phyloP scores from a whole-genome alignment of 2,888 invertebrate species.

The Reticulitermes lucifugus region DNA sequence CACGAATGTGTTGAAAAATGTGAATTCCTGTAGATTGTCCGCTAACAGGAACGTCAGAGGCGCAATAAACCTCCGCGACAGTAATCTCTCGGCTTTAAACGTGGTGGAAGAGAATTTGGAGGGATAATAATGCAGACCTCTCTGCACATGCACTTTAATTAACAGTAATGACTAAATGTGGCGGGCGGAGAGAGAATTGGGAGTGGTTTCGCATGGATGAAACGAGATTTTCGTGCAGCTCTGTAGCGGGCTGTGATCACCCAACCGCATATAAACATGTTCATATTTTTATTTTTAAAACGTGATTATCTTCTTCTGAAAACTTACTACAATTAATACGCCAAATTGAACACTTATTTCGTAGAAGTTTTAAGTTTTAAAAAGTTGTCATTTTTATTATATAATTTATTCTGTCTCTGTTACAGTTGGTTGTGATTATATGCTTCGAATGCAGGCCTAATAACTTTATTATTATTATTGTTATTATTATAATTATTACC shows the following conservation, averaged over 20 bases:
- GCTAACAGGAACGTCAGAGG: neutral
- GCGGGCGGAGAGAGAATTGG: neutral
- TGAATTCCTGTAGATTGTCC: neutral
- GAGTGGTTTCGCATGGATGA: constrained; percentile 21
- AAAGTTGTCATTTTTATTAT: too few species aligned
- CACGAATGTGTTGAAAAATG: neutral
- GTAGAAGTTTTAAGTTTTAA: too few species aligned
- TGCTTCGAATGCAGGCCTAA: too few species aligned
- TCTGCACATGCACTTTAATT: constrained; percentile 25
- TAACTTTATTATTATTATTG: too few species aligned
- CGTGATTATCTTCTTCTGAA: neutral
- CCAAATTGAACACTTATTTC: too few species aligned
- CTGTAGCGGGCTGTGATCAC: neutral
- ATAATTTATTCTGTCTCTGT: too few species aligned
- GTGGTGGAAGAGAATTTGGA: constrained; percentile 19
- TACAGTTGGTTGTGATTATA: too few species aligned
- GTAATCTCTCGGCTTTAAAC: constrained; percentile 11
- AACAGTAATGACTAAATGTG: constrained; percentile 25
- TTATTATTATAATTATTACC: too few species aligned
- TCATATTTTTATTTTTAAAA: neutral
- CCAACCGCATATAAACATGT: neutral
- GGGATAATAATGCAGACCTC: constrained; percentile 20
- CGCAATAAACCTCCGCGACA: neutral
- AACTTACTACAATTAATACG: neutral
- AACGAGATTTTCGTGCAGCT: constrained; percentile 7